phyloP scores from a whole-genome alignment of 2,113 vertebrate genomes.

The Siniperca chuatsi region DNA sequence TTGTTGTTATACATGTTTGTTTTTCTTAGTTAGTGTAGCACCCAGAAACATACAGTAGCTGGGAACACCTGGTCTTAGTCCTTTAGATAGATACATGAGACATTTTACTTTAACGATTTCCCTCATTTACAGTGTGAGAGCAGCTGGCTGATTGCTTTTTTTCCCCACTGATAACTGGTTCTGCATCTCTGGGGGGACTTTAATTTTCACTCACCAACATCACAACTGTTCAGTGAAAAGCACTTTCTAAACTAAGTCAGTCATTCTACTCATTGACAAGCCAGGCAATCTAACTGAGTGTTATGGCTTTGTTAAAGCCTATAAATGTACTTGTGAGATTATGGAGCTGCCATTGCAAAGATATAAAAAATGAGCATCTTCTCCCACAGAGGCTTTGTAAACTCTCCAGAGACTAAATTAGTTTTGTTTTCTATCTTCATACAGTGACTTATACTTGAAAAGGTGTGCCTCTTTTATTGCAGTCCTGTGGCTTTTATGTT shows the following conservation, averaged over 20 bases:
- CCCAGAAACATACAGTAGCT: not conserved
- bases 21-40: not conserved
- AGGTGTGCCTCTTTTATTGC: conserved; percentile 45
- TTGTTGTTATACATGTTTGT: not conserved
- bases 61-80: conserved; percentile 21
- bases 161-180: conserved; percentile 30
- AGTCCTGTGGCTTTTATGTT: conserved; percentile 40
- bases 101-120: conserved; percentile 24
- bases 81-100: conserved; percentile 31
- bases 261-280: conserved; percentile 56
- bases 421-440: conserved; percentile 53
- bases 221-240: conserved; percentile 48
- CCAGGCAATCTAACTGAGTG: conserved; percentile 40
- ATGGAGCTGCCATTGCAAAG: conserved; percentile 55
- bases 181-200: conserved; percentile 37
- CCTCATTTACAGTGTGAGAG: conserved; percentile 15
- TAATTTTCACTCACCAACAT: conserved; percentile 56
- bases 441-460: conserved; percentile 27
- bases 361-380: conserved; percentile 55
- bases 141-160: conserved; percentile 44
- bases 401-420: conserved; percentile 39
- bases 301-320: conserved; percentile 58
- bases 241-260: conserved; percentile 37
- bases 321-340: conserved; percentile 67
- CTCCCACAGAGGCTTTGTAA: conserved; percentile 2